Conservation (phyloP, 2,797 vertebrate species). For the Ammospiza maritima region DNA sequence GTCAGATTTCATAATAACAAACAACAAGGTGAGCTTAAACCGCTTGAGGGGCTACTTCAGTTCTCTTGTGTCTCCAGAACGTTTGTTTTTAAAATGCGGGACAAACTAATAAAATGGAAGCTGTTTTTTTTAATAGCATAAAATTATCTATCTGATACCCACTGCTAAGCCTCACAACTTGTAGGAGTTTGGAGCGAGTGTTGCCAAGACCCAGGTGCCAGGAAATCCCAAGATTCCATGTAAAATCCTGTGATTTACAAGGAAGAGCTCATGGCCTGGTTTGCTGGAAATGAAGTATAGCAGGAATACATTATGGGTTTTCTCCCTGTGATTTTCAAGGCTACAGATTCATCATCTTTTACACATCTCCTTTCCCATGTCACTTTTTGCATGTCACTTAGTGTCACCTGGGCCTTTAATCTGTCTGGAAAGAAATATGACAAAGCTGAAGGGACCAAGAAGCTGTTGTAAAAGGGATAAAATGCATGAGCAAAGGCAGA, state of each 20-base stretch:
- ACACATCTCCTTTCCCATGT: background rate
- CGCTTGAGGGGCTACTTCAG: background rate
- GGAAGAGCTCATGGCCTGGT: background rate
- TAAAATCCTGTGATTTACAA: background rate
- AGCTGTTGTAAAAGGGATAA: background rate
- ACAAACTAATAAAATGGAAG: background rate
- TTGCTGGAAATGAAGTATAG: background rate
- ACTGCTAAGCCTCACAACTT: background rate
- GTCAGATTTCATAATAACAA: background rate
- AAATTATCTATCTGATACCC: background rate
- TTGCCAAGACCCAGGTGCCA: background rate
- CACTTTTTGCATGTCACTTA: background rate
- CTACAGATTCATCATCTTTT: background rate
- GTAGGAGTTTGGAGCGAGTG: background rate
- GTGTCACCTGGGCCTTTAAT: background rate
- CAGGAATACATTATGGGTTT: background rate
- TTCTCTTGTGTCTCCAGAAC: background rate
- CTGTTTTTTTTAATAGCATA: background rate
- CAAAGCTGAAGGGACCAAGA: background rate
- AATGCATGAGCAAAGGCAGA: background rate
- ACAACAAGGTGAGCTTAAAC: background rate
- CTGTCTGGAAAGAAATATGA: conserved; percentile 1
- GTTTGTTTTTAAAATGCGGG: background rate
- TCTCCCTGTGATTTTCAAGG: background rate
- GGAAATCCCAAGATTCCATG: background rate